phyloP scores from a whole-genome alignment of 2,888 invertebrate species.

The Allophyes oxyacanthae region DNA sequence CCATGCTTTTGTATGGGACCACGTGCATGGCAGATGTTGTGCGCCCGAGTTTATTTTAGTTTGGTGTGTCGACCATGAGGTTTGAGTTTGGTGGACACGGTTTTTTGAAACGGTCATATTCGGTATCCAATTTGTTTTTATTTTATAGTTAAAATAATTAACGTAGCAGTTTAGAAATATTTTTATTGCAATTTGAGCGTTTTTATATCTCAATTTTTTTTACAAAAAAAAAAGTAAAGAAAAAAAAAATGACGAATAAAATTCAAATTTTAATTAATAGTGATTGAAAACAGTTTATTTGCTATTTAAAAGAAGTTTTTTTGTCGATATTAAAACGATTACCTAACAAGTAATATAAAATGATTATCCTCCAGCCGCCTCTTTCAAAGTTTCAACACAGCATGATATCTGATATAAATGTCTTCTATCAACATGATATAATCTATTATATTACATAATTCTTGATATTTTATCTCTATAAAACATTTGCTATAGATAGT shows the following conservation, averaged over 20 bases:
- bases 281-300: no score
- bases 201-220: no score
- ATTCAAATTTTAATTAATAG: no score
- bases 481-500: slow-evolving; percentile 14
- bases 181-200: no score
- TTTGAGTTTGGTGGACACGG: slow-evolving; percentile 16
- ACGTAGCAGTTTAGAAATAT: no score
- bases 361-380: not conserved
- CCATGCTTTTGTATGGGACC: slow-evolving; percentile 64
- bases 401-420: not conserved
- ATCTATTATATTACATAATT: slow-evolving; percentile 18
- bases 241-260: no score
- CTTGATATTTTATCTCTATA: slow-evolving; percentile 20
- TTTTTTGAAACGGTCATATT: slow-evolving; percentile 25
- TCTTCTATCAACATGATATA: not conserved
- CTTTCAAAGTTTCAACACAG: not conserved
- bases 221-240: no score
- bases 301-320: no score
- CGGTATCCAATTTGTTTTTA: not conserved
- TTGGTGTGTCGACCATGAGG: slow-evolving; percentile 46
- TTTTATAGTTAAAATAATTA: no score
- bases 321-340: no score
- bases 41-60: slow-evolving; percentile 70
- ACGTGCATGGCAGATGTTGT: slow-evolving; percentile 81
- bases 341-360: not conserved